These are phyloP conservation scores for Tetrax tetrax DNA, from an alignment of 2,113 vertebrate species.

Conservation along the genomic window DNA sequence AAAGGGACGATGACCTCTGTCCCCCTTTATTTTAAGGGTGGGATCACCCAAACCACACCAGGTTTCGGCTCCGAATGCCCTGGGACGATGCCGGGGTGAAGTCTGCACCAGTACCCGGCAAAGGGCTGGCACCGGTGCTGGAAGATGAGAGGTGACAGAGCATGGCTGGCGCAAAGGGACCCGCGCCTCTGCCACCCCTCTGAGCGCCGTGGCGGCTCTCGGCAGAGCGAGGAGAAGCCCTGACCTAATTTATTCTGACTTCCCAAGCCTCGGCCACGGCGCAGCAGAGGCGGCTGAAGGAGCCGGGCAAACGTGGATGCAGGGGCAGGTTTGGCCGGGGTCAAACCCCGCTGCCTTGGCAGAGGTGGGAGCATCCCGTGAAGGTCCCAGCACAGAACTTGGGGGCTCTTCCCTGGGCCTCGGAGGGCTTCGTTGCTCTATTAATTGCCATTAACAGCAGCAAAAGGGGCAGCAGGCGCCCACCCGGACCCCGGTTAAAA, in stretches of 20 bases:
- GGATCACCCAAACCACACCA: neutral
- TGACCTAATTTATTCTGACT: constrained; percentile 18
- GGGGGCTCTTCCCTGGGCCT: neutral
- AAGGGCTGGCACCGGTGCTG: neutral
- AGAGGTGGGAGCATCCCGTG: neutral
- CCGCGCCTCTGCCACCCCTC: neutral
- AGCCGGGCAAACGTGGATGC: accelerated
- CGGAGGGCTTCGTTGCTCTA: neutral
- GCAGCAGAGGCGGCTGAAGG: neutral
- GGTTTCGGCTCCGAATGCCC: neutral
- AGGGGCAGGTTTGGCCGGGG: neutral
- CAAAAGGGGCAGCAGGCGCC: neutral
- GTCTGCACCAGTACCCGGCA: accelerated
- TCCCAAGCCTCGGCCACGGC: neutral
- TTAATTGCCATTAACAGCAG: neutral
- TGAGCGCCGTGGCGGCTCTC: neutral
- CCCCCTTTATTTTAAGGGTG: neutral
- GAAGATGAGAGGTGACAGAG: neutral
- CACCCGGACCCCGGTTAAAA: neutral
- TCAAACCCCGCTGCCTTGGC: neutral
- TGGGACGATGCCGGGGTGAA: accelerated
- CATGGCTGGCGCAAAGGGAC: neutral
- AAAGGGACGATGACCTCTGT: neutral
- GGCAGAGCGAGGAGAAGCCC: neutral
- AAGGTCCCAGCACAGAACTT: neutral